These are phyloP conservation scores for Psittacula cyanocephala DNA, from an alignment of 2,113 vertebrate genomes.

Conservation along the genomic window DNA sequence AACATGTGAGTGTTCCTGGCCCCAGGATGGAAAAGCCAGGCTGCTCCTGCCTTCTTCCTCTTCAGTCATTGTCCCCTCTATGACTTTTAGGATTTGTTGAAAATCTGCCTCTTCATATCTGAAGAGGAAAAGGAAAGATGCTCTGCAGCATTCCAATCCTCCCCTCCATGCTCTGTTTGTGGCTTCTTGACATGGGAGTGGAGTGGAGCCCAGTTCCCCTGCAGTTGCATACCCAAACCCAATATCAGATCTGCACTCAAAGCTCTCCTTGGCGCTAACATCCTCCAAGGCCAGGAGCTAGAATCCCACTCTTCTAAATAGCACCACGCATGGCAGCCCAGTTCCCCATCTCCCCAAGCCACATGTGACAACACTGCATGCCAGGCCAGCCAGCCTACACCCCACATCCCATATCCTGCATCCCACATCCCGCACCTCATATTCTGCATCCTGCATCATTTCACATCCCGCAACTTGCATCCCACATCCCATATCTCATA, in stretches of 20 bases:
- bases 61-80: accelerated
- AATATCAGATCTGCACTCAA: background rate
- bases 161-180: background rate
- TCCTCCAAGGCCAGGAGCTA: accelerated
- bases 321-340: background rate
- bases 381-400: background rate
- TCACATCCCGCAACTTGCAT: background rate
- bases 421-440: background rate
- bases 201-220: background rate
- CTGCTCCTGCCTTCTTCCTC: background rate
- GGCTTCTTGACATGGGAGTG: background rate
- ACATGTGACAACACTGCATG: background rate
- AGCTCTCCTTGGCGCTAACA: background rate
- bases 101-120: background rate
- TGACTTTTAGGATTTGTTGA: background rate
- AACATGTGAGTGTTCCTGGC: accelerated
- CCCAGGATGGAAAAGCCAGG: background rate
- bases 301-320: background rate
- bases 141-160: background rate
- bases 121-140: background rate
- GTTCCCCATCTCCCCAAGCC: background rate
- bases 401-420: background rate
- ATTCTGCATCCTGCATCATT: background rate
- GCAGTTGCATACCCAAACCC: background rate
- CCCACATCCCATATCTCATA: background rate